Evolutionary conservation across 2,888 invertebrate genomes (phyloP).

Genomic region (Rotaria sp.): DNA sequence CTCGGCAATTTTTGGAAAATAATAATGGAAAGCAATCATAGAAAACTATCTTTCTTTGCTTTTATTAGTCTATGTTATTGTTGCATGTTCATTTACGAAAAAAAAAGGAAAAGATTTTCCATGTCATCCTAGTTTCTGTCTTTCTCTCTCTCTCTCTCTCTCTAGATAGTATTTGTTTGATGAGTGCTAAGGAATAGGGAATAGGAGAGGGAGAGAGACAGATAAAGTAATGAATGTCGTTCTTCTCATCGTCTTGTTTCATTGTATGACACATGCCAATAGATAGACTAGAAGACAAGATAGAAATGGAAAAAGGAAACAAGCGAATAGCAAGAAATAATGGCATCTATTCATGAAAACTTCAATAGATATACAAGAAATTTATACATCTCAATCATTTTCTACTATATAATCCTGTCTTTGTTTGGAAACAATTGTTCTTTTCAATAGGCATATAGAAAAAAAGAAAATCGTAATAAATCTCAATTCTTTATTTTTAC

Average conservation of each 20-base stretch:
- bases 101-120: not conserved
- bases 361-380: not conserved
- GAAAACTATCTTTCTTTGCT: not conserved
- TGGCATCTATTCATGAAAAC: not conserved
- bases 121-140: not conserved
- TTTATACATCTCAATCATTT: not conserved
- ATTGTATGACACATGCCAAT: not conserved
- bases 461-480: not conserved
- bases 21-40: not conserved
- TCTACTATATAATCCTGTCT: not conserved
- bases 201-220: not conserved
- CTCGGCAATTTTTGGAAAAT: not conserved
- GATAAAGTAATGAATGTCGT: not conserved
- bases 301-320: not conserved
- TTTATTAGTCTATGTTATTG: not conserved
- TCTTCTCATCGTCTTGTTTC: not conserved
- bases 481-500: not conserved
- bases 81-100: slow-evolving; percentile 6
- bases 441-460: not conserved
- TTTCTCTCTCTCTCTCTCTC: not conserved
- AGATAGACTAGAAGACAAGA: not conserved
- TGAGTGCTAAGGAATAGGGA: not conserved
- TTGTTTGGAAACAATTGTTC: not conserved
- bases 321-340: not conserved
- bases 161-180: not conserved